Evolutionary conservation across 2,797 vertebrate species (phyloP).

Genomic region (Notoglanidium macrostoma): DNA sequence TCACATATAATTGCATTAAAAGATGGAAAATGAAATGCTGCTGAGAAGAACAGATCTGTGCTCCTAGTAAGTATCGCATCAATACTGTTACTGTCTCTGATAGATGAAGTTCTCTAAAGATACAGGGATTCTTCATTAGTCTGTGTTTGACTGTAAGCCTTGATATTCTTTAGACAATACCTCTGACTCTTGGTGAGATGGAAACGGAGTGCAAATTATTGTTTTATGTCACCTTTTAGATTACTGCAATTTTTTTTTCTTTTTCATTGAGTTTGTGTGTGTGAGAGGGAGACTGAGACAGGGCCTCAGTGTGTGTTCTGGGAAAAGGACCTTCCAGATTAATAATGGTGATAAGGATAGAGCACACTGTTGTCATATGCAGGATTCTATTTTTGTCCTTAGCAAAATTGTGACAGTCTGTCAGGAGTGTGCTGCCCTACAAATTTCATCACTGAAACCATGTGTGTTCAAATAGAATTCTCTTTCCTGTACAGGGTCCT

Average conservation of each 20-base stretch:
- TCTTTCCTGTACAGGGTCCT: not conserved
- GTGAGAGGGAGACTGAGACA: slow-evolving; percentile 29
- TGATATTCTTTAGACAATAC: slow-evolving; percentile 40
- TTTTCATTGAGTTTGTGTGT: slow-evolving; percentile 39
- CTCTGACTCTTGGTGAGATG: not conserved
- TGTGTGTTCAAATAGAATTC: slow-evolving; percentile 34
- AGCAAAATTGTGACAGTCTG: slow-evolving; percentile 60
- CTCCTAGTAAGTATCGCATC: not conserved
- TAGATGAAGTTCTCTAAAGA: slow-evolving; percentile 41
- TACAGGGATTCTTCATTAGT: slow-evolving; percentile 46
- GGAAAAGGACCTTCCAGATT: slow-evolving; percentile 49
- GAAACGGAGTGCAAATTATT: slow-evolving; percentile 30
- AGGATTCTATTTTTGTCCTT: slow-evolving; percentile 56
- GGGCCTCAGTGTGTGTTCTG: slow-evolving; percentile 42
- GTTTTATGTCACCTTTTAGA: slow-evolving; percentile 35
- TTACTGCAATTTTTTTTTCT: slow-evolving; percentile 34
- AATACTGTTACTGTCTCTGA: slow-evolving; percentile 25
- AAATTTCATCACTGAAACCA: slow-evolving; percentile 51
- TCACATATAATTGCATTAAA: slow-evolving; percentile 24
- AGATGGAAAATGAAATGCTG: slow-evolving; percentile 20
- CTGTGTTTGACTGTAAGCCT: slow-evolving; percentile 27
- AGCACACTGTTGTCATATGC: slow-evolving; percentile 51
- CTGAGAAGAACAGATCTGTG: slow-evolving; percentile 20
- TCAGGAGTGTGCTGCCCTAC: slow-evolving; percentile 47
- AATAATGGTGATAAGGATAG: slow-evolving; percentile 51